These are phyloP conservation scores for Drosophila pseudoobscura DNA, from an alignment of 1,140 invertebrate genomes.

Conservation along the genomic window DNA sequence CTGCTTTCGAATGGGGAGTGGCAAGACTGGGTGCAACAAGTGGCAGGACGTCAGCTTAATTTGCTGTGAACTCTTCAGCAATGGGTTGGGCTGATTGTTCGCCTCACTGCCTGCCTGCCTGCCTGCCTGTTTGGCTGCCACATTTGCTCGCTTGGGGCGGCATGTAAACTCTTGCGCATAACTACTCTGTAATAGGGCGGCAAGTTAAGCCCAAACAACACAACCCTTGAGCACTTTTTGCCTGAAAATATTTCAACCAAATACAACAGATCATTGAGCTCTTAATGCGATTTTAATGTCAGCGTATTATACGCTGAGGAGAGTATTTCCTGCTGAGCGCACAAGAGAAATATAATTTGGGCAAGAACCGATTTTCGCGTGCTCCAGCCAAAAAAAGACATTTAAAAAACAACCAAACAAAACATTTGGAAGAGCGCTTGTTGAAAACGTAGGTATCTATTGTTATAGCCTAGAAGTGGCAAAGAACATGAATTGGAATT, in stretches of 20 bases:
- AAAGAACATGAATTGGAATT: constrained; percentile 33
- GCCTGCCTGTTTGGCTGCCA: constrained; percentile 6
- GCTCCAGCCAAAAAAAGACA: constrained; percentile 47
- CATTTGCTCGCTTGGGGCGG: not conserved
- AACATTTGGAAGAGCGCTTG: constrained; percentile 20
- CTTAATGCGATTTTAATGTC: constrained; percentile 78
- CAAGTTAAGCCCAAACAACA: not conserved
- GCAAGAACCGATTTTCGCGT: constrained; percentile 37
- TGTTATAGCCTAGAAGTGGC: constrained; percentile 48
- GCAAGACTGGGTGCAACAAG: constrained; percentile 55
- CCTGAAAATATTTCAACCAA: constrained; percentile 21
- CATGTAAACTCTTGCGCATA: not conserved
- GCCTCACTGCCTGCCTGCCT: constrained; percentile 5
- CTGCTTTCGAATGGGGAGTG: not conserved
- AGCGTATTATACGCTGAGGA: constrained; percentile 44
- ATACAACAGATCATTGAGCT: constrained; percentile 78
- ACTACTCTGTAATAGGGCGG: constrained; percentile 22
- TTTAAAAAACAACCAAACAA: constrained; percentile 56
- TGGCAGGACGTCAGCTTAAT: constrained; percentile 65
- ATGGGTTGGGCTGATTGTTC: constrained; percentile 30
- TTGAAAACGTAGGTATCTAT: constrained; percentile 66
- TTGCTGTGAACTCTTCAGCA: constrained; percentile 50
- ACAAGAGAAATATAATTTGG: constrained; percentile 47
- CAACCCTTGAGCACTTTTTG: constrained; percentile 5
- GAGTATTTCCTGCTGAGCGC: constrained; percentile 53